Base-by-base conservation (phyloP, 2,113 vertebrate species). In the Bostrychus sinensis region DNA sequence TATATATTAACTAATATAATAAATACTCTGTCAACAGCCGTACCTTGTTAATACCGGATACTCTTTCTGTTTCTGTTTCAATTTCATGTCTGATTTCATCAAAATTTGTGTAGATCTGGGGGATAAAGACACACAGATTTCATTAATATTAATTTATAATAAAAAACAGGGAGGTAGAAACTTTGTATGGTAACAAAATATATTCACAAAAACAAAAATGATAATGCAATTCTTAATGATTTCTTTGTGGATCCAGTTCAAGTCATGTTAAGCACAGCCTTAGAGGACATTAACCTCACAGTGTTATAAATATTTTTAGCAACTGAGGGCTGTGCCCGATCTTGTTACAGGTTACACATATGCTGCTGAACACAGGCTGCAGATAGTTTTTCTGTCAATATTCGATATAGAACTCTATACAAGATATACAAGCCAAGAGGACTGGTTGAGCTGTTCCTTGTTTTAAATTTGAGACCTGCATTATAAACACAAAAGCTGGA, bases 11-110 rank as follows among this genome's bases (percentile, higher is more conserved):
- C n/a, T n/a, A n/a, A n/a, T n/a, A n/a, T n/a, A n/a, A n/a, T n/a
- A n/a, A n/a, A n/a, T n/a, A n/a, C n/a, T n/a, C 2, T 1, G 38
- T 36, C 23, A 53, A 19, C 16, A 14, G 2, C 10, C 17, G 30
- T 90, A 98, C 97, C 94, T 99, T 99, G 86, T 99, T 99, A 81
- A 72, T 97, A 83, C 97, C 97, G 70, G 97, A 96, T 89, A 98
- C 90, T 86, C 97, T 94, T 82, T 99, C 96, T 0, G 97, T 99
- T 91, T 99, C 97, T 77, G 84, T 92, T 91, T 95, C 96, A 83
- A 98, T 97, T 93, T 99, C 97, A 75, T 95, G 94, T 48, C 96
- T 93, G 88, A 99, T 98, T 89, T 98, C 95, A 86, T 96, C 94
- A 81, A 99, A 99, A 70, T 98, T 95, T 66, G 94, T 93, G 67